Conservation (phyloP, 2,888 invertebrate genomes). For the Noctua pronuba region DNA sequence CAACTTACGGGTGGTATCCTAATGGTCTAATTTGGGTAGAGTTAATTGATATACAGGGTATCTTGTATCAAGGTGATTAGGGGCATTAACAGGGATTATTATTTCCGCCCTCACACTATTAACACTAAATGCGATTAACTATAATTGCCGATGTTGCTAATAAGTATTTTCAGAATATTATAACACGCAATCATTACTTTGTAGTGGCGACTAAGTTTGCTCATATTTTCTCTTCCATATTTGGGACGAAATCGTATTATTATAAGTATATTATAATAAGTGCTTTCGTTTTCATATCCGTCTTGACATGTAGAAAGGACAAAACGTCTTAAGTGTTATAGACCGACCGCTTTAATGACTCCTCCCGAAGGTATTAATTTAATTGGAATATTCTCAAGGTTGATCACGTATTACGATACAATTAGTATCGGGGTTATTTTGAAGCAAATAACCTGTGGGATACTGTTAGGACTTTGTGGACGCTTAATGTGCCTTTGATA, state of each 20-base stretch:
- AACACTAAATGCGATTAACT: conserved; percentile 17
- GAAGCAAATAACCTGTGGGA: too few relatives aligned
- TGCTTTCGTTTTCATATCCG: neutral
- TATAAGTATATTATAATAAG: too few relatives aligned
- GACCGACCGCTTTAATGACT: too few relatives aligned
- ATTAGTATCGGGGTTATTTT: too few relatives aligned
- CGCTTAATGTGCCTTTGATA: too few relatives aligned
- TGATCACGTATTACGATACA: too few relatives aligned
- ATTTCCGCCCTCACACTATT: conserved; percentile 21
- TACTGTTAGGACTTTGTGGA: too few relatives aligned
- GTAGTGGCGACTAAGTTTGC: neutral
- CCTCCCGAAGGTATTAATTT: too few relatives aligned
- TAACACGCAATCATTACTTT: neutral
- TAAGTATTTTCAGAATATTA: neutral
- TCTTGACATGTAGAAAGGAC: neutral
- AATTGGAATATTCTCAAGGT: too few relatives aligned
- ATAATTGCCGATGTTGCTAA: conserved; percentile 1
- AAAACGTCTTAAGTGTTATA: neutral
- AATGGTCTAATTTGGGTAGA: conserved; percentile 13
- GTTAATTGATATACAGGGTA: conserved; percentile 37
- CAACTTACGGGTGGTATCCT: conserved; percentile 8
- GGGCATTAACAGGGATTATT: conserved; percentile 22
- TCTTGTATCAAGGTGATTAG: conserved; percentile 15
- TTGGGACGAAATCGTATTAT: neutral
- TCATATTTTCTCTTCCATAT: neutral